Evolutionary conservation across 2,888 invertebrate genomes (phyloP), one percentile per base, ranked within the genome.

Genomic region (Coleophora flavipennella): DNA sequence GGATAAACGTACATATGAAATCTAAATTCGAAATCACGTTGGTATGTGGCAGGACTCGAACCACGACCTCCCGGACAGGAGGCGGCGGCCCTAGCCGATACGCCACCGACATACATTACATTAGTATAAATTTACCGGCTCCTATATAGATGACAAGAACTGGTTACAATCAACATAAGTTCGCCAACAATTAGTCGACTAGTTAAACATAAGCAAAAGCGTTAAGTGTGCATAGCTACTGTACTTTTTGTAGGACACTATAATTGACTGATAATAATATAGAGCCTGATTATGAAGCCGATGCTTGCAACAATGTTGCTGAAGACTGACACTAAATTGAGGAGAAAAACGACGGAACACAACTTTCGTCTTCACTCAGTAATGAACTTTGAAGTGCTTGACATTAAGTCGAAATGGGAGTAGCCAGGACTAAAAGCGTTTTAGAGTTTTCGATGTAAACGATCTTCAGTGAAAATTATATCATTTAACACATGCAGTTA

Each of bases 181-280:
- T 20, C 20, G 20, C 20, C 20, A 4, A 6, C 20, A 20, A 20
- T 20, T 20, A 20, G 20, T 20, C 6, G 20, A 41, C 37, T 41
- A 38, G 13, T 35, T 4, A 12, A 29, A 32, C 27, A 33, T 12
- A 14, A 39, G 8, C 11, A 28, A 36, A 35, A 20, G 38, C 32
- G 25, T 35, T 38, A 35, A n/a, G n/a, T n/a, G n/a, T 25, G n/a
- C 32, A 31, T 38, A n/a, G 13, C 35, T 13, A 29, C 31, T 35
- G n/a, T 31, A 25, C 29, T 42, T 42, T 39, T 42, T 42, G 33
- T 31, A 9, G 33, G 10, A 13, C 20, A 4, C 20, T 10, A 34
- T 37, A 31, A 43, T 43, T 39, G 42, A 38, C 39, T 39, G 42
- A 33, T 39, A 37, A 43, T 43, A 37, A 43, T 43, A 37, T 27